Conservation (phyloP, 2,888 invertebrate species). For the Acheta domesticus region DNA sequence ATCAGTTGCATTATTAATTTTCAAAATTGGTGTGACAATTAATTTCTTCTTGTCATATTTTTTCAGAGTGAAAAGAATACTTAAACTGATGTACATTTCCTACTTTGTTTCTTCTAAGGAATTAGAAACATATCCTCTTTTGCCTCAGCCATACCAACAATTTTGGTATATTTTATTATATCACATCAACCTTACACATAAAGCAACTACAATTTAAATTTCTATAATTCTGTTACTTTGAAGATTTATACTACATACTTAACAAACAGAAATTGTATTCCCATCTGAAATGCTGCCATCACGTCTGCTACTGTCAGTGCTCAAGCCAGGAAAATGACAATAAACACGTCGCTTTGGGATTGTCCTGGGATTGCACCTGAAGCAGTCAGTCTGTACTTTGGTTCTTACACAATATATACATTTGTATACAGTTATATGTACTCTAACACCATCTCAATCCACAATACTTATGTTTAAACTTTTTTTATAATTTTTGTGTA, state of each 20-base stretch:
- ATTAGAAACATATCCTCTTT: slow-evolving; percentile 2
- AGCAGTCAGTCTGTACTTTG: slow-evolving; percentile 36
- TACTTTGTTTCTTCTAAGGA: too few species aligned
- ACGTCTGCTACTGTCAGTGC: not conserved
- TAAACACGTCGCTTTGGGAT: slow-evolving; percentile 27
- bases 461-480: not conserved
- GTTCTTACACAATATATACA: slow-evolving; percentile 30
- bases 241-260: slow-evolving; percentile 32
- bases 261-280: slow-evolving; percentile 33
- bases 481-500: slow-evolving; percentile 21
- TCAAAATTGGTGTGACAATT: not conserved
- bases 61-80: too few species aligned
- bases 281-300: slow-evolving; percentile 27
- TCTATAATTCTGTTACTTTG: slow-evolving; percentile 40
- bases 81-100: too few species aligned
- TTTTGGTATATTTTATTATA: slow-evolving; percentile 44
- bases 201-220: slow-evolving; percentile 45
- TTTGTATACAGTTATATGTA: slow-evolving; percentile 24
- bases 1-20: not conserved
- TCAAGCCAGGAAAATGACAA: slow-evolving; percentile 20
- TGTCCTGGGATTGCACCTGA: slow-evolving; percentile 34
- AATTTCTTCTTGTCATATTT: not conserved
- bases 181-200: slow-evolving; percentile 54
- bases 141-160: slow-evolving; percentile 25
- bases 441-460: slow-evolving; percentile 18